Conservation (phyloP, 2,888 invertebrate species). For the Herminia tarsipennalis region DNA sequence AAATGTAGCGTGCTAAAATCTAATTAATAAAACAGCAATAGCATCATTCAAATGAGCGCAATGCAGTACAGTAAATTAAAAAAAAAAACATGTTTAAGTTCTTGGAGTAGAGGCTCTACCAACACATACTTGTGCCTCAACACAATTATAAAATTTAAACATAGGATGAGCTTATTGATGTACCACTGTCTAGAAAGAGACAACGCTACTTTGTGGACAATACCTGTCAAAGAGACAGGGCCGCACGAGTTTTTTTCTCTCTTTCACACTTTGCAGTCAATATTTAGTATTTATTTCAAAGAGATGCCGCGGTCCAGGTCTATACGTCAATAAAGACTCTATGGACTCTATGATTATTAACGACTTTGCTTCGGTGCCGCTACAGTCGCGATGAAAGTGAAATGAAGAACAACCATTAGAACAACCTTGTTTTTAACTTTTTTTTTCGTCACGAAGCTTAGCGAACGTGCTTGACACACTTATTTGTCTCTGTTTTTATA, state of each 20-base stretch:
- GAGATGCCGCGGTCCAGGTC: no score
- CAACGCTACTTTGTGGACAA: neutral
- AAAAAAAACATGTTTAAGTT: neutral
- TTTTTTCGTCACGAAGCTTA: conserved; percentile 31
- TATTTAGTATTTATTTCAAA: no score
- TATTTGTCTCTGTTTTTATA: conserved; percentile 24
- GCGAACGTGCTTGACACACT: conserved; percentile 43
- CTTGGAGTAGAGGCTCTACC: neutral
- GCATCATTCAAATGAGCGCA: neutral
- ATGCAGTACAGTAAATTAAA: neutral
- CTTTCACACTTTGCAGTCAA: no score
- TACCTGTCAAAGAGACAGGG: no score
- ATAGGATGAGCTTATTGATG: conserved; percentile 19
- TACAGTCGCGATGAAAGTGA: conserved; percentile 53
- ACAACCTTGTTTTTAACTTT: conserved; percentile 36
- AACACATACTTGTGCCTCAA: conserved; percentile 2
- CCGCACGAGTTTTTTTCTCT: no score
- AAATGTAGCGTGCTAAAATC: neutral
- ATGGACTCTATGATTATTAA: no score
- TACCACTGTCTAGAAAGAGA: no score
- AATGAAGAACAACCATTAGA: conserved; percentile 38
- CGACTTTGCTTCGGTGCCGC: no score
- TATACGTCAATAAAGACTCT: no score
- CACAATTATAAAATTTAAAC: conserved; percentile 17
- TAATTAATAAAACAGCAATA: neutral